Conservation (phyloP, 2,113 vertebrate genomes). For the Terrapene triunguis region DNA sequence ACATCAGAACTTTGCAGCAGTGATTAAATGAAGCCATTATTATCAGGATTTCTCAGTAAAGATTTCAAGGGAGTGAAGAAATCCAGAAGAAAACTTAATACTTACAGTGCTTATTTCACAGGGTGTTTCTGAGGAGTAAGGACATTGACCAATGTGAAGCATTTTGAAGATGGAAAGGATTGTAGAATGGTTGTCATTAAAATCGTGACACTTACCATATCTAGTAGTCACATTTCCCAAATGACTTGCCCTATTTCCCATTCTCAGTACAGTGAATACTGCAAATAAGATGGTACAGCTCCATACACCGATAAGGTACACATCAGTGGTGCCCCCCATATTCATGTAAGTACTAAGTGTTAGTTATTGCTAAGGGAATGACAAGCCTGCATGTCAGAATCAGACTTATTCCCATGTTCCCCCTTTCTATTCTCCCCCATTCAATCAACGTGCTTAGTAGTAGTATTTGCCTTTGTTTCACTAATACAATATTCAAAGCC, state of each 20-base stretch:
- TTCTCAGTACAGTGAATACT: not conserved
- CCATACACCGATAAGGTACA: not conserved
- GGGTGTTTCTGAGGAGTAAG: not conserved
- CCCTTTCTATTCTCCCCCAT: not conserved
- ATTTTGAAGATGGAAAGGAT: slow-evolving; percentile 31
- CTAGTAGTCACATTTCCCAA: slow-evolving; percentile 11
- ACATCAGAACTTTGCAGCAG: not conserved
- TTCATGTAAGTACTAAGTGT: slow-evolving; percentile 7
- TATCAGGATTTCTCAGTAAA: not conserved
- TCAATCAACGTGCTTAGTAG: not conserved
- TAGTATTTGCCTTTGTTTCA: not conserved
- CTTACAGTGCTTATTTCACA: not conserved
- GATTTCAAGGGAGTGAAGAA: slow-evolving; percentile 18
- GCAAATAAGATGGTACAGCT: slow-evolving; percentile 1
- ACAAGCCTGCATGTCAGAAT: not conserved
- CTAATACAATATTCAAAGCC: slow-evolving; percentile 1
- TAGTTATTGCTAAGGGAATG: slow-evolving; percentile 4
- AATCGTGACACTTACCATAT: slow-evolving; percentile 40
- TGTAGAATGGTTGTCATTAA: slow-evolving; percentile 23
- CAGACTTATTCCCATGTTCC: not conserved
- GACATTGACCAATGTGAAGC: not conserved
- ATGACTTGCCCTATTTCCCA: not conserved
- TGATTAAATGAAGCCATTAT: not conserved
- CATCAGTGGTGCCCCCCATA: not conserved
- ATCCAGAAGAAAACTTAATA: not conserved